phyloP scores from a whole-genome alignment of 2,888 invertebrate genomes.

The Podotricha telesiphe region DNA sequence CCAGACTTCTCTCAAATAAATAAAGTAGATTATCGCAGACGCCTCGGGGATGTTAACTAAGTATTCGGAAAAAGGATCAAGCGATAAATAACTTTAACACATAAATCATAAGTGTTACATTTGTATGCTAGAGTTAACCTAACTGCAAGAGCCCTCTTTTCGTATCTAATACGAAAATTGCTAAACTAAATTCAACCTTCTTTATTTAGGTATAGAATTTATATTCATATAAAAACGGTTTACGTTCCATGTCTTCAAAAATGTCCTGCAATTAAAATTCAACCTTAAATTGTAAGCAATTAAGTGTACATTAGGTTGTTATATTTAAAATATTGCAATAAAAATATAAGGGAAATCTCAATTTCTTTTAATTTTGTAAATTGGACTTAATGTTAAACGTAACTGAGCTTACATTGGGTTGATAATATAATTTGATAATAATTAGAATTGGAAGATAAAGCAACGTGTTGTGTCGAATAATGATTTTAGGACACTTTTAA shows the following conservation, averaged over 20 bases:
- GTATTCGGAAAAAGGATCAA: constrained; percentile 26
- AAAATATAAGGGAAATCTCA: constrained; percentile 33
- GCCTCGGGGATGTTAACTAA: constrained; percentile 44
- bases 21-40: constrained; percentile 49
- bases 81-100: constrained; percentile 28
- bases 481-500: constrained; percentile 38
- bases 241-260: constrained; percentile 26
- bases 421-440: constrained; percentile 6
- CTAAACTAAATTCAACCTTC: constrained; percentile 35
- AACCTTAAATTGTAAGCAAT: constrained; percentile 25
- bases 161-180: constrained; percentile 18
- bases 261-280: constrained; percentile 19
- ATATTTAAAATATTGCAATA: constrained; percentile 29
- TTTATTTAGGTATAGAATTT: not conserved
- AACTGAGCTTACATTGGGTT: constrained; percentile 19
- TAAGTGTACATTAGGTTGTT: constrained; percentile 23
- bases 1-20: constrained; percentile 46
- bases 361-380: constrained; percentile 29
- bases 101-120: constrained; percentile 28
- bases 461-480: constrained; percentile 38
- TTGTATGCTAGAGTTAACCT: constrained; percentile 18
- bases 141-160: constrained; percentile 23
- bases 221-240: constrained; percentile 13
- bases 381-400: constrained; percentile 8
- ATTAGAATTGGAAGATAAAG: constrained; percentile 38